phyloP scores from a whole-genome alignment of 2,797 vertebrate genomes.

The Megalops cyprinoides region DNA sequence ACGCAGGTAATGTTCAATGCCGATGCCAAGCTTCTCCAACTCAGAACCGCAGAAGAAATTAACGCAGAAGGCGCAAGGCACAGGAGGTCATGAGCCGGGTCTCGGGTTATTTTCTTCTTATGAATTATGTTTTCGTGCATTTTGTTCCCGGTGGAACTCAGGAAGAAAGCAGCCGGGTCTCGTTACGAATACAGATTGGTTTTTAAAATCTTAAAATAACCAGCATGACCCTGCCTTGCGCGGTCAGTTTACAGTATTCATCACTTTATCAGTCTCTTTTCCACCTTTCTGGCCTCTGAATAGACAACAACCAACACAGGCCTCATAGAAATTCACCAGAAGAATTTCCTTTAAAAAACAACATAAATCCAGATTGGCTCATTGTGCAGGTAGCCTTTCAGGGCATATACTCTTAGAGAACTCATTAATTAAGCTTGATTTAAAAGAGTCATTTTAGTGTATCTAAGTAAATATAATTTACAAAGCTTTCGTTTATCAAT shows the following conservation, averaged over 20 bases:
- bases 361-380: background rate
- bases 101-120: slow-evolving; percentile 8
- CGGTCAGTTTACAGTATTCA: background rate
- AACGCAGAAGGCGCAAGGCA: background rate
- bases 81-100: background rate
- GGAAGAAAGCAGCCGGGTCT: slow-evolving; percentile 4
- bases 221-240: slow-evolving; percentile 4
- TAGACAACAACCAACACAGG: background rate
- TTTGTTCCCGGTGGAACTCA: background rate
- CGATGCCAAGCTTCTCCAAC: background rate
- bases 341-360: background rate
- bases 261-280: slow-evolving; percentile 11
- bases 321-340: slow-evolving; percentile 4
- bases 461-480: too few species aligned
- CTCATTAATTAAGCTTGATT: too few species aligned
- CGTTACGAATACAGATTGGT: slow-evolving; percentile 15
- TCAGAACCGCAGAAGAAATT: background rate
- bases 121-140: slow-evolving; percentile 22
- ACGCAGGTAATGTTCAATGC: background rate
- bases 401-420: too few species aligned
- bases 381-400: too few species aligned
- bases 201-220: slow-evolving; percentile 18
- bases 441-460: too few species aligned
- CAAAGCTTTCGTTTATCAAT: too few species aligned
- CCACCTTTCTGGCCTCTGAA: background rate